Evolutionary conservation across 2,888 invertebrate species (phyloP).

Genomic region (Watsonalla cultraria): DNA sequence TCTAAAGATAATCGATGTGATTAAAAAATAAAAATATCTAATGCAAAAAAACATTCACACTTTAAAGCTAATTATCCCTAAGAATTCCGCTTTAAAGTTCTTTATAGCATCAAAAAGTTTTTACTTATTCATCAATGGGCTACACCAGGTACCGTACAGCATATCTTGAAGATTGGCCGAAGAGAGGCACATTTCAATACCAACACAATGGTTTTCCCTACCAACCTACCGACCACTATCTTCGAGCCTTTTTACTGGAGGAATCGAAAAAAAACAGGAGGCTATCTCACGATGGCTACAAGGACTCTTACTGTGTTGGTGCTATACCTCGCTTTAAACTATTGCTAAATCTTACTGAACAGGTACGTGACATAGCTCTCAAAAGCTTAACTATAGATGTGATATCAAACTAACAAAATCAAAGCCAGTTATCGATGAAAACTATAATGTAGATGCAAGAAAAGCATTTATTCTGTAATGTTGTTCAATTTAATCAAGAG

Average conservation of each 20-base stretch:
- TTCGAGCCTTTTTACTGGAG: slow-evolving; percentile 89
- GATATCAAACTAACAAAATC: too few relatives aligned
- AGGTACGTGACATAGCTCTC: too few relatives aligned
- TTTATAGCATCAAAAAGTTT: too few relatives aligned
- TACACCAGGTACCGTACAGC: slow-evolving; percentile 81
- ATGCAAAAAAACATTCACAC: too few relatives aligned
- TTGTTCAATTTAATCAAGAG: too few relatives aligned
- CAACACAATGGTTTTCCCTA: slow-evolving; percentile 90
- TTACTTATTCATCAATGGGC: too few relatives aligned
- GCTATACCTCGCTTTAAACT: slow-evolving; percentile 84
- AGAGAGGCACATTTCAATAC: slow-evolving; percentile 93
- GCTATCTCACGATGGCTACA: slow-evolving; percentile 30
- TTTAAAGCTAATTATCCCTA: not conserved
- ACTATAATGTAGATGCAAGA: too few relatives aligned
- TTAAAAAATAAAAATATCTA: too few relatives aligned
- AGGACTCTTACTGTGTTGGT: slow-evolving; percentile 78
- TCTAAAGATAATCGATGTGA: too few relatives aligned
- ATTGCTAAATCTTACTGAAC: slow-evolving; percentile 81
- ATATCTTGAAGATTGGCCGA: slow-evolving; percentile 92
- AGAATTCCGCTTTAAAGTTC: too few relatives aligned
- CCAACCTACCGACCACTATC: slow-evolving; percentile 94
- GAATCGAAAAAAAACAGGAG: slow-evolving; percentile 42
- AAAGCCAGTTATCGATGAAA: too few relatives aligned
- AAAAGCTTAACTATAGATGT: slow-evolving; percentile 14
- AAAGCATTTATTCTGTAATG: too few relatives aligned